Evolutionary conservation across 2,888 invertebrate genomes (phyloP).

Genomic region (Drosophila neonasuta): DNA sequence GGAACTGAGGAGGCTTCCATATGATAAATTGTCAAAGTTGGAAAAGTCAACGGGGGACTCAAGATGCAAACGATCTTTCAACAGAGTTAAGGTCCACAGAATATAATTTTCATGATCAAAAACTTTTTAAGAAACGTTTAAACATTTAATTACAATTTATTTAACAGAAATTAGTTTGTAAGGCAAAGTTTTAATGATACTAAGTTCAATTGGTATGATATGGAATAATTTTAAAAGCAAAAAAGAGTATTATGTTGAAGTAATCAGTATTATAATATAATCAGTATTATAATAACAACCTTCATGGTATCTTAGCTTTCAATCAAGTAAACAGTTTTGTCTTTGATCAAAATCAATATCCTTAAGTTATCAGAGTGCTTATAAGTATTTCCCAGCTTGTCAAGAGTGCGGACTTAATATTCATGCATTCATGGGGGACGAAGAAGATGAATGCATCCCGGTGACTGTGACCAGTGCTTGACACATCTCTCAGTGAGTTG

Average conservation of each 20-base stretch:
- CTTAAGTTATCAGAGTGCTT: neutral
- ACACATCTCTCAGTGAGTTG: conserved; percentile 27
- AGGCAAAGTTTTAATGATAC: too few relatives aligned
- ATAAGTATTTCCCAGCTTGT: neutral
- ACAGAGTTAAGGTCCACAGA: too few relatives aligned
- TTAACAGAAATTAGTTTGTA: too few relatives aligned
- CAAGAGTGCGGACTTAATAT: conserved; percentile 24
- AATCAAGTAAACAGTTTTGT: neutral
- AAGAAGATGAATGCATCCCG: conserved; percentile 34
- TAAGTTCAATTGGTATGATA: too few relatives aligned
- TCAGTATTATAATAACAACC: too few relatives aligned
- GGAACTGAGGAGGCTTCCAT: neutral
- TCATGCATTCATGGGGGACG: conserved; percentile 13
- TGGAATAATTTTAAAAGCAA: too few relatives aligned
- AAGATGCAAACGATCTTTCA: neutral
- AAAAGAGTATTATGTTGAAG: too few relatives aligned
- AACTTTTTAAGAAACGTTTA: too few relatives aligned
- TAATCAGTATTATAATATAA: too few relatives aligned
- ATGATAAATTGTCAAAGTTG: conserved; percentile 28
- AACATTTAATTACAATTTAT: too few relatives aligned
- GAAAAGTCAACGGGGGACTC: conserved; percentile 17
- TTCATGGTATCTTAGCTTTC: too few relatives aligned
- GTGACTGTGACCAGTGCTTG: conserved; percentile 42
- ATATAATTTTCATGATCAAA: too few relatives aligned
- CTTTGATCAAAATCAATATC: conserved; percentile 23